Evolutionary conservation across 2,888 invertebrate species (phyloP), one percentile per base, ranked within the genome.

Genomic region (Portevinia maculata): DNA sequence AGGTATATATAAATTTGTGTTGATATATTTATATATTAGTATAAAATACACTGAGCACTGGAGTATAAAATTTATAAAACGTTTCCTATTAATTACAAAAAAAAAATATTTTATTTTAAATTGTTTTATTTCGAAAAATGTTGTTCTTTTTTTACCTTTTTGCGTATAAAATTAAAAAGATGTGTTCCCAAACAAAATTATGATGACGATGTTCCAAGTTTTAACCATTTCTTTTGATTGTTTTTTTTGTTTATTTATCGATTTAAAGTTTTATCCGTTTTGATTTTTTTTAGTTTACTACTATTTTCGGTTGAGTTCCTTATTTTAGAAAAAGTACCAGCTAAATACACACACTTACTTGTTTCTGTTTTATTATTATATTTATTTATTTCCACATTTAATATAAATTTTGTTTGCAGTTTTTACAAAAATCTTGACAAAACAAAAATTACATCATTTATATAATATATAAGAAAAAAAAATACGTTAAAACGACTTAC

Each of bases 301-400:
- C 46, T 71, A 41, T 70, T 71, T 76, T 65, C 37, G 17, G n/a
- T 67, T 59, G 24, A 59, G 13, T 39, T 44, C 53, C 62, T 46
- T 8, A 13, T 67, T 75, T 85, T 86, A 85, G 74, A 85, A 86
- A 85, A 84, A 85, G 86, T 87, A 88, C 87, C 86, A 86, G 87
- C 75, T 69, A 79, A 78, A 73, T 89, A 87, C 87, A 88, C 89
- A 87, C 87, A 87, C 89, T 87, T 87, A 87, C 50, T 74, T 86
- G 59, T 76, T 60, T 46, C 69, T 81, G 74, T 46, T 69, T 71
- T 64, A 79, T 52, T 50, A 37, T 59, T 73, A 57, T 60, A 84
- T 84, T 85, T 69, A 50, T 60, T 78, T 73, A 39, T 71, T 84
- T 70, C 83, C 84, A 84, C 85, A 81, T 85, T 85, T 86, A 85